phyloP scores from a whole-genome alignment of 92 coral and sea anemone species.

The Heliopora coerulea region DNA sequence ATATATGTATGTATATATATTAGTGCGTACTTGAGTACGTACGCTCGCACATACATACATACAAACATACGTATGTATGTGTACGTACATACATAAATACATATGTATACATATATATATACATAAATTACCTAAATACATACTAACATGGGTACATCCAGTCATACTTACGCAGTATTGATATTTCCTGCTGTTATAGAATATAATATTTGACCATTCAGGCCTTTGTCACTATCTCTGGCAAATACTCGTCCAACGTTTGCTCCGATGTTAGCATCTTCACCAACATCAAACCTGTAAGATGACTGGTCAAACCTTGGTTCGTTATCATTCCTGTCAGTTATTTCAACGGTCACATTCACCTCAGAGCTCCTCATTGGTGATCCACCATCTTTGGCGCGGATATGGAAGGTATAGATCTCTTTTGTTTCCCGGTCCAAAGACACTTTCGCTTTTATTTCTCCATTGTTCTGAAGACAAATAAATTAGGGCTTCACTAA shows the following conservation, averaged over 20 bases:
- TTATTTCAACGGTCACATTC: slow-evolving; percentile 54
- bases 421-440: slow-evolving; percentile 72
- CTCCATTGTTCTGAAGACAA: slow-evolving; percentile 44
- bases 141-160: too few species aligned
- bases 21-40: too few species aligned
- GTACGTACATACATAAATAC: too few species aligned
- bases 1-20: too few species aligned
- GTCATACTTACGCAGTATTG: slow-evolving; percentile 66
- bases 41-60: too few species aligned
- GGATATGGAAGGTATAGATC: slow-evolving; percentile 54
- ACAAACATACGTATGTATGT: too few species aligned
- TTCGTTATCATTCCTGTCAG: slow-evolving; percentile 84
- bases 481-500: too few species aligned
- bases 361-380: slow-evolving; percentile 44
- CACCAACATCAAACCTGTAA: slow-evolving; percentile 59
- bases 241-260: slow-evolving; percentile 71
- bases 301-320: slow-evolving; percentile 56
- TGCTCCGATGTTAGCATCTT: slow-evolving; percentile 43
- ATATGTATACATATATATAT: too few species aligned
- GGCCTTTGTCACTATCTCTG: slow-evolving; percentile 67
- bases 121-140: too few species aligned
- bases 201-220: slow-evolving; percentile 62
- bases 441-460: slow-evolving; percentile 50
- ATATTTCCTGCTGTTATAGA: slow-evolving; percentile 62
- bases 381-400: slow-evolving; percentile 65